A percentile compares a stretch with the other conserved stretches of the same genome.
Evolutionary conservation across 1,140 invertebrate genomes (phyloP).

Genomic region (Diplogasteroides magnus): DNA sequence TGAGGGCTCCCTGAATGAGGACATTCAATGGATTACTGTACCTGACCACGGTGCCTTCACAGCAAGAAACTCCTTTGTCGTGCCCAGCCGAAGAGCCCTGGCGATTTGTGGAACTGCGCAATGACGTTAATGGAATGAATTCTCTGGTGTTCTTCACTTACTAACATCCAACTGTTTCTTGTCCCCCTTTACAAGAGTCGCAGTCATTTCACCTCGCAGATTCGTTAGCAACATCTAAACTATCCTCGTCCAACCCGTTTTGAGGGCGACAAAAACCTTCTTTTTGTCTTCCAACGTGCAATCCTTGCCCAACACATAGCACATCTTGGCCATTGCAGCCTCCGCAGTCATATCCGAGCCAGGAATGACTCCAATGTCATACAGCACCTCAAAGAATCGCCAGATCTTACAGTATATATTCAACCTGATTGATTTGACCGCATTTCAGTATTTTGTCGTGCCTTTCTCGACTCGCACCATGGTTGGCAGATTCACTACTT

Average conservation of each 20-base stretch:
- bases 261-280: too few relatives aligned
- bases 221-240: too few relatives aligned
- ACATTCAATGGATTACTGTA: not conserved
- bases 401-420: too few relatives aligned
- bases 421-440: too few relatives aligned
- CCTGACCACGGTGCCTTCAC: not conserved
- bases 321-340: slow-evolving; percentile 82
- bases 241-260: too few relatives aligned
- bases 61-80: slow-evolving; percentile 64
- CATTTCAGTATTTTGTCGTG: too few relatives aligned
- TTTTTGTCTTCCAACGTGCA: slow-evolving; percentile 69
- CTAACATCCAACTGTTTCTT: slow-evolving; percentile 65
- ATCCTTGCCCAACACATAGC: slow-evolving; percentile 81
- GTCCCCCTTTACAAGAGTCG: slow-evolving; percentile 33
- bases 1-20: slow-evolving; percentile 69
- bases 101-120: slow-evolving; percentile 50
- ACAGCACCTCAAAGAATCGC: slow-evolving; percentile 58
- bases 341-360: slow-evolving; percentile 92
- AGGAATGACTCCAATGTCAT: slow-evolving; percentile 71
- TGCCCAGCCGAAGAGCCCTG: slow-evolving; percentile 65
- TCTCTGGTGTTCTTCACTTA: too few relatives aligned
- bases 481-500: too few relatives aligned
- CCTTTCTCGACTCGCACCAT: too few relatives aligned
- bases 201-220: slow-evolving; percentile 68
- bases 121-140: too few relatives aligned